phyloP scores from a whole-genome alignment of 2,797 vertebrate genomes.

The Pipistrellus kuhlii region DNA sequence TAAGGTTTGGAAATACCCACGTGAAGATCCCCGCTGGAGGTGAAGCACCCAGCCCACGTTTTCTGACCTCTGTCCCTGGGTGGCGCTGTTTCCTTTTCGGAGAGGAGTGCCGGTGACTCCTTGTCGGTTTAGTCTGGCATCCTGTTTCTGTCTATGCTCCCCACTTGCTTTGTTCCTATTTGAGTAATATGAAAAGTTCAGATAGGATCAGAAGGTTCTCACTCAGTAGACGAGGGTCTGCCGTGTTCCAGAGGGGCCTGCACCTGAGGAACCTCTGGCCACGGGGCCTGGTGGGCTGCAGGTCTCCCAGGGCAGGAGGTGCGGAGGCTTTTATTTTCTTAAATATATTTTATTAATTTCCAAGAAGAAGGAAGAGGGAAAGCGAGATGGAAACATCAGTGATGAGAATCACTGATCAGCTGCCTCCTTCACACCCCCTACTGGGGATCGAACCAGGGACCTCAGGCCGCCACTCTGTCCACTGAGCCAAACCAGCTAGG shows the following conservation, averaged over 20 bases:
- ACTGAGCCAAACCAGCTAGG: too few species aligned
- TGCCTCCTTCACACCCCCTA: too few species aligned
- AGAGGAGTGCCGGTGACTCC: too few species aligned
- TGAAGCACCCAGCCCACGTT: neutral
- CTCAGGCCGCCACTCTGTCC: too few species aligned
- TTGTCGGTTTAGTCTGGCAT: neutral
- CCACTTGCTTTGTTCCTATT: neutral
- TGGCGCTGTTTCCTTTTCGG: too few species aligned
- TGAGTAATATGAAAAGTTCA: neutral
- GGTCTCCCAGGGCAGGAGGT: neutral
- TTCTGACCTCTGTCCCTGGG: too few species aligned
- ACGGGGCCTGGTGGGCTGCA: neutral
- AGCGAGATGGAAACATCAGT: too few species aligned
- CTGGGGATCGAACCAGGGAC: too few species aligned
- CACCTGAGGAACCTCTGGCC: neutral
- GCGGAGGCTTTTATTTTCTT: too few species aligned
- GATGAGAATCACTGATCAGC: too few species aligned
- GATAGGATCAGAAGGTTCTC: neutral
- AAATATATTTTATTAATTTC: too few species aligned
- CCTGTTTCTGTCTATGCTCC: neutral
- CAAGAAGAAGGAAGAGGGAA: too few species aligned
- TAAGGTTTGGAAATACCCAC: slow-evolving; percentile 4
- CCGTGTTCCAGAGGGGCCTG: neutral
- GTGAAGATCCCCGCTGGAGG: neutral
- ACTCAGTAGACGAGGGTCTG: neutral